Conservation (phyloP, 2,797 vertebrate genomes). For the Pipistrellus kuhlii region DNA sequence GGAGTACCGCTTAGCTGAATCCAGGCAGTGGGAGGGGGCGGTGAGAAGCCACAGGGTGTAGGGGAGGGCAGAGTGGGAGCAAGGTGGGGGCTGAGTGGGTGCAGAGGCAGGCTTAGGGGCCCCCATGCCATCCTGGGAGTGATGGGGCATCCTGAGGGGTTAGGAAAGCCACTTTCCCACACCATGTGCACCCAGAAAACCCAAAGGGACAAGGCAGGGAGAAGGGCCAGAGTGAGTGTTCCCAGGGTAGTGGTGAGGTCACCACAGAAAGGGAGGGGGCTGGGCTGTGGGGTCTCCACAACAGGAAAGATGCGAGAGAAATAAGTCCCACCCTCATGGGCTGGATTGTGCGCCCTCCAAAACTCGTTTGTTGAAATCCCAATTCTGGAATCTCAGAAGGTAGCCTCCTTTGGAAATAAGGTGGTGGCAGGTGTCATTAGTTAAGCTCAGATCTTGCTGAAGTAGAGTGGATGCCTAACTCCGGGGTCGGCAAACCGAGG, state of each 20-base stretch:
- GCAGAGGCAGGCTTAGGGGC: too few species aligned
- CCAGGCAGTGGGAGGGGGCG: background rate
- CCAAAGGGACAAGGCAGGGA: too few species aligned
- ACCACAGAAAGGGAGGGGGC: background rate
- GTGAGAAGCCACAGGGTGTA: background rate
- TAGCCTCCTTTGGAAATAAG: background rate
- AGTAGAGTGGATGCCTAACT: too few species aligned
- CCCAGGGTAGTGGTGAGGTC: background rate
- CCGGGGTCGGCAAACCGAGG: too few species aligned
- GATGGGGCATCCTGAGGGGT: background rate
- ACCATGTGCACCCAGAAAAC: background rate
- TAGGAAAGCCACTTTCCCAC: background rate
- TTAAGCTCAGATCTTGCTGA: too few species aligned
- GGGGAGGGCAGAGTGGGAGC: background rate
- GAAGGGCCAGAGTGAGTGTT: background rate
- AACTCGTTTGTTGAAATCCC: background rate
- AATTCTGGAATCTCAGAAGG: background rate
- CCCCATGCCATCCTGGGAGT: background rate
- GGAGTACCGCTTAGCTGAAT: background rate
- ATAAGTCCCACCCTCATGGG: background rate
- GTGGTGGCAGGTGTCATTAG: background rate
- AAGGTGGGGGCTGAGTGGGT: too few species aligned
- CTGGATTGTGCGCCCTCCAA: background rate
- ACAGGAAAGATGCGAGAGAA: background rate
- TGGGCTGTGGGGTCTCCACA: background rate